A percentile compares a stretch with the other conserved stretches of the same genome.
phyloP scores from a whole-genome alignment of 2,888 invertebrate species.

The Schizotus pectinicornis region DNA sequence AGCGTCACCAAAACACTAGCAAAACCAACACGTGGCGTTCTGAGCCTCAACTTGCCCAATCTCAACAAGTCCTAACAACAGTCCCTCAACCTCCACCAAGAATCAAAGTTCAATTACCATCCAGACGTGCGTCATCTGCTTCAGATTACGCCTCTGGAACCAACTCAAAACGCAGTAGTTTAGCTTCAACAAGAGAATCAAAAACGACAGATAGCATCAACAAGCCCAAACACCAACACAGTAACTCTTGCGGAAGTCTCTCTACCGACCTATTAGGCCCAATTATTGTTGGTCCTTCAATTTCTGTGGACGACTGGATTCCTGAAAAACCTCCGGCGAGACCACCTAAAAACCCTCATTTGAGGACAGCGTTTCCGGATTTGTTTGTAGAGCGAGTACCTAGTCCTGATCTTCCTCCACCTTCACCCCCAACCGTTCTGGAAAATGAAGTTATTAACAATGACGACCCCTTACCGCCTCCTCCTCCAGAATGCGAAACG shows the following conservation, averaged over 20 bases:
- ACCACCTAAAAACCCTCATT: slow-evolving; percentile 78
- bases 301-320: slow-evolving; percentile 72
- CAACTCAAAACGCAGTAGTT: slow-evolving; percentile 59
- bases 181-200: slow-evolving; percentile 49
- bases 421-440: slow-evolving; percentile 67
- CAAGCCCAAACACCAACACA: slow-evolving; percentile 62
- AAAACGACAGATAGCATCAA: slow-evolving; percentile 47
- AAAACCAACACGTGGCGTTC: slow-evolving; percentile 62
- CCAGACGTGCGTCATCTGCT: slow-evolving; percentile 70
- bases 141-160: slow-evolving; percentile 67
- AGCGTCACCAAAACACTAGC: slow-evolving; percentile 66
- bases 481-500: slow-evolving; percentile 63
- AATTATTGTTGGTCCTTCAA: slow-evolving; percentile 67
- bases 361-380: slow-evolving; percentile 61
- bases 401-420: slow-evolving; percentile 68
- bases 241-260: slow-evolving; percentile 66
- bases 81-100: slow-evolving; percentile 48
- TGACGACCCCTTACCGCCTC: slow-evolving; percentile 71
- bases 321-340: slow-evolving; percentile 79
- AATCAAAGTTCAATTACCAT: slow-evolving; percentile 58
- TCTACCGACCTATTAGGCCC: slow-evolving; percentile 66
- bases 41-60: slow-evolving; percentile 63
- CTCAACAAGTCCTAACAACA: slow-evolving; percentile 34
- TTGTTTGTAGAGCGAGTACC: slow-evolving; percentile 61
- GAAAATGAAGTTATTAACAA: slow-evolving; percentile 66